Conservation (phyloP, 2,797 vertebrate genomes). For the Typhlichthys subterraneus region DNA sequence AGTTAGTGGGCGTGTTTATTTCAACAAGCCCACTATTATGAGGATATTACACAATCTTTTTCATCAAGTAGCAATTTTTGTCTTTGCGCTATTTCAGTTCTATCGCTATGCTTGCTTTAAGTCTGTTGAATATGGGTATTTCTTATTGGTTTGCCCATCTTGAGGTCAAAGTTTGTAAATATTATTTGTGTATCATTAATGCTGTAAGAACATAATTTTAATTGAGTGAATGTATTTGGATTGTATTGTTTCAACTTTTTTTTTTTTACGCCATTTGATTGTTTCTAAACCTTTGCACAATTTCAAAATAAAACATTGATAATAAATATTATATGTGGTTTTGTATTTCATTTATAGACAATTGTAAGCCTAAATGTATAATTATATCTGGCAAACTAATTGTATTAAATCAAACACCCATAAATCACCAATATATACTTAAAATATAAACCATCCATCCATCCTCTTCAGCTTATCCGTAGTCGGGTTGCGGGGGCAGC, state of each 20-base stretch:
- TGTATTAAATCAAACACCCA: too few species aligned
- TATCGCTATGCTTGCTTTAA: slow-evolving; percentile 57
- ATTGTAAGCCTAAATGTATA: background rate
- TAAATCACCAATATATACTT: too few species aligned
- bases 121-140: slow-evolving; percentile 37
- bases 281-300: slow-evolving; percentile 71
- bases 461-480: too few species aligned
- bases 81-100: slow-evolving; percentile 79
- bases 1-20: background rate
- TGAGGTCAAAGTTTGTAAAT: slow-evolving; percentile 74
- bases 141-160: slow-evolving; percentile 68
- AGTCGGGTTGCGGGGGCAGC: too few species aligned
- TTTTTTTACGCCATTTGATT: slow-evolving; percentile 56
- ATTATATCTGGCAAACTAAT: background rate
- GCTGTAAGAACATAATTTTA: slow-evolving; percentile 42
- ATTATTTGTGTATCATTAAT: slow-evolving; percentile 52
- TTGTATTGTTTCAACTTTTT: slow-evolving; percentile 54
- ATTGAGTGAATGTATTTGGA: slow-evolving; percentile 51
- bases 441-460: too few species aligned
- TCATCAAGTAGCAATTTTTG: slow-evolving; percentile 25
- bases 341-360: slow-evolving; percentile 7
- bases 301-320: slow-evolving; percentile 66
- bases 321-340: slow-evolving; percentile 27
- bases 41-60: slow-evolving; percentile 12
- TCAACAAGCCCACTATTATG: background rate